Evolutionary conservation across 2,888 invertebrate genomes (phyloP), one percentile per base, ranked within the genome.

Genomic region (Hydraecia micacea): DNA sequence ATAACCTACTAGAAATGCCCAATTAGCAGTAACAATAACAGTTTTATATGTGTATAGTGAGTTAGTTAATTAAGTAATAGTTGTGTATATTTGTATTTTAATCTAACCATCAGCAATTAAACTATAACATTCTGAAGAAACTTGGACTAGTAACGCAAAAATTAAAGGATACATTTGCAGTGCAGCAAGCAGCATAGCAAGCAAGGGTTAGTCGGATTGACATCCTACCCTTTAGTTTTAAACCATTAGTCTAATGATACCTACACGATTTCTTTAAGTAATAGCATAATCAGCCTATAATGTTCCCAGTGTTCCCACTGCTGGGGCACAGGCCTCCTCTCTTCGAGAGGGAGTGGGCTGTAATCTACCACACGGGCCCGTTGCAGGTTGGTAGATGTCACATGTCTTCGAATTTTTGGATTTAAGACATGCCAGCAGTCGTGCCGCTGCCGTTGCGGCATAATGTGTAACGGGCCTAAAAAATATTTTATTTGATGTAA

Each of bases 161-260:
- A 28, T 39, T 49, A 62, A 76, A 49, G 6, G 9, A 55, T 36
- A 69, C 42, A 77, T 42, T 81, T 28, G 83, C 82, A 68, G 32
- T 58, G 82, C 76, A 42, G 15, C 21, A 58, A 62, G 32, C 15
- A 36, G 25, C 8, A 13, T 15, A 58, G 55, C 39, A 42, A 72
- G 32, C 39, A 28, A 49, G 32, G 42, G 1, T 15, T 36, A 55
- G 28, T 25, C 36, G 46, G 32, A 46, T 36, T 78, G 63, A 42
- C 21, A 42, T 13, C 21, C 18, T 42, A 39, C 11, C 25, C 39
- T 39, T 15, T 9, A 63, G 0, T 18, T 36, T 65, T 52, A 42
- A 55, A 58, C 28, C 39, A 28, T 36, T 25, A 49, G 4, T 8
- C 2, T 36, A 7, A 75, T 32, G 15, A 77, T 11, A 65, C 32